Evolutionary conservation across 2,888 invertebrate species (phyloP), one percentile per base, ranked within the genome.

Genomic region (Kryphioiulus occultus): DNA sequence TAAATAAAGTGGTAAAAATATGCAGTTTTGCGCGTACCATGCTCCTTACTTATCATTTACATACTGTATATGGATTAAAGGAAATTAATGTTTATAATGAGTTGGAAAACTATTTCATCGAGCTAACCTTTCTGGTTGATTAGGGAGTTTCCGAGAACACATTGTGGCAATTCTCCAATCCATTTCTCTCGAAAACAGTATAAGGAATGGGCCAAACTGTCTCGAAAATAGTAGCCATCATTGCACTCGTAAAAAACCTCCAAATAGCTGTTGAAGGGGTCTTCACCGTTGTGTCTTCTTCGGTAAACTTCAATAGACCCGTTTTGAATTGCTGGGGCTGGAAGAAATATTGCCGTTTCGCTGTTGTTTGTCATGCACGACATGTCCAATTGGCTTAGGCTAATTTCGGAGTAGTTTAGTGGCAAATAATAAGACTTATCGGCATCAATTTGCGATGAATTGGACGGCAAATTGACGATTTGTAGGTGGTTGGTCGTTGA

Each of bases 161-260:
- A 88, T 3, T 26, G 15, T 22, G 88, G 88, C 68, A 88, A 42
- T 78, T 53, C 35, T 39, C 88, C 88, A 86, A 88, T 47, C 88
- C 88, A 88, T 42, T 68, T 85, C 26, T 85, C 68, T 39, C 39
- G 53, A 22, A 68, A 30, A 30, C 88, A 88, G 39, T 88, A 88
- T 17, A 88, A 35, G 19, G 88, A 88, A 88, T 88, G 88, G 17
- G 39, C 88, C 7, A 85, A 30, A 39, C 42, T 68, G 32, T 86
- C 59, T 22, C 35, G 32, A 22, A 88, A 53, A 26, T 22, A 32
- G 59, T 59, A 88, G 15, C 68, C 85, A 59, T 85, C 85, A 5
- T 82, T 30, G 32, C 87, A 87, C 17, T 9, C 85, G 87, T 87
- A 87, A 59, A 85, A 87, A 0, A 53, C 87, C 32, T 87, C 87